A percentile compares a stretch with the other conserved stretches of the same genome.
Evolutionary conservation across 2,113 vertebrate genomes (phyloP).

Genomic region (Phylloscopus whistleri): DNA sequence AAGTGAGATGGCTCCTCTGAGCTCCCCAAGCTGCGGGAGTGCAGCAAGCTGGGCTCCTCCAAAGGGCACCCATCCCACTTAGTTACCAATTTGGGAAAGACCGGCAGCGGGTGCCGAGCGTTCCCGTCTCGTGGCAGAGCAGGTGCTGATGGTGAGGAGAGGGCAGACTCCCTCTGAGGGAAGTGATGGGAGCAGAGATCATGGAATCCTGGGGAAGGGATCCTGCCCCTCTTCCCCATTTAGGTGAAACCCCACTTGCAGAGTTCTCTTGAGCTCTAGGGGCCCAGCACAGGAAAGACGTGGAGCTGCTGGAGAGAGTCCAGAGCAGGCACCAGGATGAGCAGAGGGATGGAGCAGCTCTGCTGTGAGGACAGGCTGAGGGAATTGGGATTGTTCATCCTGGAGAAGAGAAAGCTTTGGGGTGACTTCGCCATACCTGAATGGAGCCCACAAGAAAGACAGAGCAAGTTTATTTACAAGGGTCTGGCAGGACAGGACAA

Average conservation of each 20-base stretch:
- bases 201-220: accelerated
- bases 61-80: neutral
- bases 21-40: neutral
- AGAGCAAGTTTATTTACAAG: neutral
- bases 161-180: neutral
- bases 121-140: accelerated
- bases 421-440: neutral
- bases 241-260: neutral
- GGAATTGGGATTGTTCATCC: neutral
- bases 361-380: neutral
- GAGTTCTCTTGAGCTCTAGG: neutral
- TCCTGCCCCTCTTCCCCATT: neutral
- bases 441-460: neutral
- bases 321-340: neutral
- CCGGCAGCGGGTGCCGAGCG: accelerated
- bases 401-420: neutral
- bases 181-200: neutral
- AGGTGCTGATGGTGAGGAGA: accelerated
- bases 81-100: neutral
- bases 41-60: neutral
- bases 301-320: neutral
- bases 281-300: accelerated
- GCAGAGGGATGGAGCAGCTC: neutral
- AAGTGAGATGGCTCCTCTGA: neutral
- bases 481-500: neutral